A percentile compares a stretch with the other conserved stretches of the same genome.
These are phyloP conservation scores for Nomada lathburiana DNA, from an alignment of 2,888 invertebrate genomes.

Conservation along the genomic window DNA sequence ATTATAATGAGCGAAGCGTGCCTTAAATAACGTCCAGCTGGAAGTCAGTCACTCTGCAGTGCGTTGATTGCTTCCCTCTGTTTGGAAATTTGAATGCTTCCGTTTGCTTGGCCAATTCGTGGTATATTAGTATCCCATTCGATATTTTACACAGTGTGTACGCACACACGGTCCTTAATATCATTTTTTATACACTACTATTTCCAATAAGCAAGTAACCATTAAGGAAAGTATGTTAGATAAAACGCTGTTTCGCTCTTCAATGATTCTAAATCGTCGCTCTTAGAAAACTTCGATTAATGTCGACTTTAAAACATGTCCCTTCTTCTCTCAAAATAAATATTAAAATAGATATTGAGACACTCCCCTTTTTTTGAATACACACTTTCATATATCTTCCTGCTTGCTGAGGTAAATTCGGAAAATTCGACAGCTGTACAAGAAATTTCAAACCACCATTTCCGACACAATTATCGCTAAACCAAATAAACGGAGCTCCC, in stretches of 20 bases:
- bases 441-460: no score
- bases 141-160: background rate
- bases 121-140: background rate
- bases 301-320: no score
- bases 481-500: no score
- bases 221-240: background rate
- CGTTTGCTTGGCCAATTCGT: background rate
- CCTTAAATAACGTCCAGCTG: background rate
- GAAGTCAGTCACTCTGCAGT: background rate
- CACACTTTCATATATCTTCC: no score
- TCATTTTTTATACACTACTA: background rate
- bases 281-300: no score
- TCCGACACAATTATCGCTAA: no score
- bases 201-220: background rate
- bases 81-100: conserved; percentile 1
- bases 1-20: background rate
- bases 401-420: no score
- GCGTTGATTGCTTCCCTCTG: background rate
- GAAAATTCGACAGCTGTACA: no score
- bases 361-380: no score
- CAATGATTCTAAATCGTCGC: background rate
- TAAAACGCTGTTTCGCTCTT: background rate
- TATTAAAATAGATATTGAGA: no score
- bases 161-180: background rate
- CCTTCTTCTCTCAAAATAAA: no score